Conservation (phyloP, 2,113 vertebrate genomes). For the Rhodinocichla rosea region DNA sequence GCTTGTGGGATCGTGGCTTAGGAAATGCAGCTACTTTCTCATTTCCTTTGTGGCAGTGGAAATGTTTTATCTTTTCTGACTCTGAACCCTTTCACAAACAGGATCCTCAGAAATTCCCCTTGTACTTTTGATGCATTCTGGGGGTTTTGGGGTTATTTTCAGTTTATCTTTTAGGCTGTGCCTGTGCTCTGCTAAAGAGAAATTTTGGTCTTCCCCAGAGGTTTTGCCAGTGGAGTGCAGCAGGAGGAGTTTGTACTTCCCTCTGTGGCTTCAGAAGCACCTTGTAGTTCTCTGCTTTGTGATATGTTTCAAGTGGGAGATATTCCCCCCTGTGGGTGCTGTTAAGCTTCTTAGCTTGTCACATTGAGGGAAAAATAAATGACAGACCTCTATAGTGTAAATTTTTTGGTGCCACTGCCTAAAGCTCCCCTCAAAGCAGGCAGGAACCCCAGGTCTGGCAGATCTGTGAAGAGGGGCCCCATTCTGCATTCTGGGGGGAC, state of each 20-base stretch:
- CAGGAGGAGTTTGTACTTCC: neutral
- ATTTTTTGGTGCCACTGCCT: neutral
- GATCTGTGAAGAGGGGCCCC: rapidly evolving
- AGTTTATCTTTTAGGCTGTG: neutral
- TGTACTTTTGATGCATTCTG: neutral
- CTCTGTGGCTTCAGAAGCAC: neutral
- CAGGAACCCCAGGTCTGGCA: neutral
- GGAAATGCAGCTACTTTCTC: neutral
- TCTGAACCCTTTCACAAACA: neutral
- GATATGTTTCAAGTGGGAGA: neutral
- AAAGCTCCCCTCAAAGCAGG: neutral
- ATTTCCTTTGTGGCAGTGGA: neutral
- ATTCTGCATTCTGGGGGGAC: neutral
- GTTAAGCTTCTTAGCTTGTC: neutral
- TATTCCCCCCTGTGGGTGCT: neutral
- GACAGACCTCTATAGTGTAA: neutral
- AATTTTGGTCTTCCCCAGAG: neutral
- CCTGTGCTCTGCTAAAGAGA: neutral
- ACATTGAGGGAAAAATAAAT: neutral
- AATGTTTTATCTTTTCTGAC: neutral
- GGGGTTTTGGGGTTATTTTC: neutral
- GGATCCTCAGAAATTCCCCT: neutral
- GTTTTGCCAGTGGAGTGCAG: neutral
- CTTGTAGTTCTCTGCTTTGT: neutral
- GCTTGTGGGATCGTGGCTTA: rapidly evolving